These are phyloP conservation scores for Protomyctophum bolini DNA, from an alignment of 2,113 vertebrate species.

Conservation along the genomic window DNA sequence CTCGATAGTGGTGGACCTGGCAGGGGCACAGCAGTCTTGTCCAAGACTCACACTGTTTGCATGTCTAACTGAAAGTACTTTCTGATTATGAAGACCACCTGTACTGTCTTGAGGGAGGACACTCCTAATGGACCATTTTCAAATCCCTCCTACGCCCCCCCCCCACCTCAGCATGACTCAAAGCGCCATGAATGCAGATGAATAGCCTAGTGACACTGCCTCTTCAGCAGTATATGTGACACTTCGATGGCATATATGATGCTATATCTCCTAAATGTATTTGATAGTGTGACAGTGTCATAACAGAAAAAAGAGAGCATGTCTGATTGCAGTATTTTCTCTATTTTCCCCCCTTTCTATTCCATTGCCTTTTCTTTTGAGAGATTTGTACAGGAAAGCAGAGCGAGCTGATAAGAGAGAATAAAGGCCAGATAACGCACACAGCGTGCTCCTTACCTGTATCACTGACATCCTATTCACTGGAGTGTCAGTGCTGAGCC, in stretches of 20 bases:
- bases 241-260: slow-evolving; percentile 17
- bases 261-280: slow-evolving; percentile 37
- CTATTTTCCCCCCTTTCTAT: slow-evolving; percentile 27
- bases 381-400: slow-evolving; percentile 65
- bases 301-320: slow-evolving; percentile 37
- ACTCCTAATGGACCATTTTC: slow-evolving; percentile 37
- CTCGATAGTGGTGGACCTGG: slow-evolving; percentile 68
- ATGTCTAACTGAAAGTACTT: slow-evolving; percentile 65
- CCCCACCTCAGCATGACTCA: slow-evolving; percentile 11
- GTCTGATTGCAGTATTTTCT: slow-evolving; percentile 34
- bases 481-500: slow-evolving; percentile 90
- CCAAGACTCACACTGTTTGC: slow-evolving; percentile 75
- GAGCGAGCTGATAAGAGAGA: slow-evolving; percentile 61
- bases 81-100: slow-evolving; percentile 72
- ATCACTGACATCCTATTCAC: slow-evolving; percentile 99
- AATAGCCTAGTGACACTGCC: not conserved
- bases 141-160: too few relatives aligned
- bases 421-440: slow-evolving; percentile 66
- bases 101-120: slow-evolving; percentile 57
- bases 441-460: slow-evolving; percentile 85
- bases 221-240: not conserved
- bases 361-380: slow-evolving; percentile 65
- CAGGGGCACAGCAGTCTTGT: slow-evolving; percentile 72
- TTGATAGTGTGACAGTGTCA: slow-evolving; percentile 29
- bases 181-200: slow-evolving; percentile 13